Conservation (phyloP, 2,888 invertebrate species). For the Brachylomia viminalis region DNA sequence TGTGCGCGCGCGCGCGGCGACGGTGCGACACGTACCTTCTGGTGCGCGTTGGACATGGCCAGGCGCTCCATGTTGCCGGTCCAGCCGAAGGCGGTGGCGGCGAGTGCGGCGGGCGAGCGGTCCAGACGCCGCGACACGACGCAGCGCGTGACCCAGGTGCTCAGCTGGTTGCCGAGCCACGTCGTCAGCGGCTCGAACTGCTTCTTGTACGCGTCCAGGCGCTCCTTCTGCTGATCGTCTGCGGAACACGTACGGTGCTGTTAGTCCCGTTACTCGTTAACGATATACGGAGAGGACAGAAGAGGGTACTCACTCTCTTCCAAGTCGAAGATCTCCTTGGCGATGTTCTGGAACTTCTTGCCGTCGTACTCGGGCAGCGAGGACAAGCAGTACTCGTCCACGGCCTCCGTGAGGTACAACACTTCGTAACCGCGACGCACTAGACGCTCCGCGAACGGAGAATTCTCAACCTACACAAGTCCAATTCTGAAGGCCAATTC, state of each 20-base stretch:
- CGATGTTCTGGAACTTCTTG: slow-evolving; percentile 99
- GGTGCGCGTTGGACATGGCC: slow-evolving; percentile 98
- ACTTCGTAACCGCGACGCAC: slow-evolving; percentile 98
- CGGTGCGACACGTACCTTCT: slow-evolving; percentile 92
- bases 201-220: slow-evolving; percentile 93
- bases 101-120: slow-evolving; percentile 98
- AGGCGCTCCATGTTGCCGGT: slow-evolving; percentile 99
- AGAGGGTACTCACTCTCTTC: slow-evolving; percentile 91
- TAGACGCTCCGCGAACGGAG: slow-evolving; percentile 98
- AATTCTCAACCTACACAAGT: slow-evolving; percentile 92
- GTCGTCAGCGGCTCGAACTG: slow-evolving; percentile 97
- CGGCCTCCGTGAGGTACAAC: slow-evolving; percentile 97
- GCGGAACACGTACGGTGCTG: slow-evolving; percentile 25
- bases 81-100: slow-evolving; percentile 99
- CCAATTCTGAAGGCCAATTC: too few relatives aligned
- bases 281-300: too few relatives aligned
- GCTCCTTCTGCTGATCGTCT: slow-evolving; percentile 92
- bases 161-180: slow-evolving; percentile 96
- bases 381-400: slow-evolving; percentile 99
- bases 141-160: slow-evolving; percentile 94
- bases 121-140: slow-evolving; percentile 96
- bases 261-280: neutral
- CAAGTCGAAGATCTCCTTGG: slow-evolving; percentile 98
- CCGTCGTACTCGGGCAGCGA: slow-evolving; percentile 99
- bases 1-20: slow-evolving; percentile 84